Evolutionary conservation across 2,888 invertebrate genomes (phyloP), one percentile per base, ranked within the genome.

Genomic region (Microchrysa polita): DNA sequence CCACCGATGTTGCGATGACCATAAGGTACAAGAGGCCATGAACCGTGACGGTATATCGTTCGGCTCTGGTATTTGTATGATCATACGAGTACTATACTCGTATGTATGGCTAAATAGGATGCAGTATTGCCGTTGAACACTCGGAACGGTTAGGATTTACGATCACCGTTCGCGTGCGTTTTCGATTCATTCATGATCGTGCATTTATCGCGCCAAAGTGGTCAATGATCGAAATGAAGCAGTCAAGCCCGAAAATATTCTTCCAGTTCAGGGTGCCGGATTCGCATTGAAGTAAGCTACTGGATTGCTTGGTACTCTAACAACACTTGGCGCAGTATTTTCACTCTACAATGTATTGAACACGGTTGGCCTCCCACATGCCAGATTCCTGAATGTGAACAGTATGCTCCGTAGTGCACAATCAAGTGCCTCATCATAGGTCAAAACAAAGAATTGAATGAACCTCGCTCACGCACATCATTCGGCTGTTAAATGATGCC

Each of bases 101-200:
- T 42, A 34, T 34, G 27, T 7, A 34, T 34, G 27, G 7, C 27
- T 34, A 34, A n/a, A n/a, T 34, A 34, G 27, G 27, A 34, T 34
- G 27, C 27, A 2, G 27, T 2, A 34, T 34, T 34, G 27, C 27
- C 7, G 27, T 7, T 34, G 7, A 34, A 34, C 27, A 34, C 27
- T 34, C n/a, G n/a, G 27, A 48, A 48, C 48, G 48, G 27, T n/a
- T 48, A 55, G 55, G 69, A 69, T 69, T 69, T 69, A 69, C 69
- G 69, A 69, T 55, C 69, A 57, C 73, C 73, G 72, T 73, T 77
- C 78, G 77, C 77, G 76, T 78, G 78, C 75, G 76, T 76, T 77
- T 77, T 77, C 75, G 76, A 76, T 76, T 77, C 77, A 77, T 77
- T 78, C 77, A 77, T 77, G 48, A 48, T 48, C 27, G 7, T 34